These are phyloP conservation scores for Karalla daura DNA, from an alignment of 2,797 vertebrate species.

Conservation along the genomic window DNA sequence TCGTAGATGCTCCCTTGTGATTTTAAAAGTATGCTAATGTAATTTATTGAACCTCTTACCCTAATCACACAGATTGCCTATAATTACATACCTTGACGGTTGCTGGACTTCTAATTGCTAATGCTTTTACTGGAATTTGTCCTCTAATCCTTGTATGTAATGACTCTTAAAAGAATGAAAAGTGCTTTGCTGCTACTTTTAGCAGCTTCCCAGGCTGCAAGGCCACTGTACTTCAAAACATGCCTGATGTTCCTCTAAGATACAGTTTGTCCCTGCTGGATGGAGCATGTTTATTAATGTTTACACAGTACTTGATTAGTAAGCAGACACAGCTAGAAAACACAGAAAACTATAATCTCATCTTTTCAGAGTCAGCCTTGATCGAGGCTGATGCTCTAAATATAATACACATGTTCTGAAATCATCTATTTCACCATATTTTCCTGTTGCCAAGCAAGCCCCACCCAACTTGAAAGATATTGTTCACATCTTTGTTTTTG, in stretches of 20 bases:
- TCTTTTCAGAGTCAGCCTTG: neutral
- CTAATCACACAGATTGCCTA: slow-evolving; percentile 86
- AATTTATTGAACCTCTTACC: slow-evolving; percentile 88
- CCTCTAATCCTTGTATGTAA: slow-evolving; percentile 80
- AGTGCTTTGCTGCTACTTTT: slow-evolving; percentile 74
- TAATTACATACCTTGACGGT: slow-evolving; percentile 85
- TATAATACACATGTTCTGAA: slow-evolving; percentile 19
- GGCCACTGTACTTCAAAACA: slow-evolving; percentile 22
- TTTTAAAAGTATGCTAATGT: slow-evolving; percentile 88
- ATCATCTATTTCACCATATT: slow-evolving; percentile 8
- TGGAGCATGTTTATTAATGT: slow-evolving; percentile 12
- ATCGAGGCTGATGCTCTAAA: neutral
- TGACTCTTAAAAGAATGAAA: slow-evolving; percentile 74
- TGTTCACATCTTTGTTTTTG: slow-evolving; percentile 41
- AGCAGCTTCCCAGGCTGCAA: slow-evolving; percentile 32
- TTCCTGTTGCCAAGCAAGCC: slow-evolving; percentile 4
- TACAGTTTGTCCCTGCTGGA: slow-evolving; percentile 17
- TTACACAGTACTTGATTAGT: neutral
- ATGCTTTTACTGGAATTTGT: slow-evolving; percentile 86
- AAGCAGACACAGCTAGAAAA: slow-evolving; percentile 1
- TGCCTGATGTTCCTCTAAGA: slow-evolving; percentile 20
- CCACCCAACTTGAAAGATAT: slow-evolving; percentile 36
- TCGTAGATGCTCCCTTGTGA: slow-evolving; percentile 77
- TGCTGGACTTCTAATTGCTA: slow-evolving; percentile 84
- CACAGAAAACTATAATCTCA: neutral